phyloP scores from a whole-genome alignment of 2,113 vertebrate genomes.

The Chloebia gouldiae region DNA sequence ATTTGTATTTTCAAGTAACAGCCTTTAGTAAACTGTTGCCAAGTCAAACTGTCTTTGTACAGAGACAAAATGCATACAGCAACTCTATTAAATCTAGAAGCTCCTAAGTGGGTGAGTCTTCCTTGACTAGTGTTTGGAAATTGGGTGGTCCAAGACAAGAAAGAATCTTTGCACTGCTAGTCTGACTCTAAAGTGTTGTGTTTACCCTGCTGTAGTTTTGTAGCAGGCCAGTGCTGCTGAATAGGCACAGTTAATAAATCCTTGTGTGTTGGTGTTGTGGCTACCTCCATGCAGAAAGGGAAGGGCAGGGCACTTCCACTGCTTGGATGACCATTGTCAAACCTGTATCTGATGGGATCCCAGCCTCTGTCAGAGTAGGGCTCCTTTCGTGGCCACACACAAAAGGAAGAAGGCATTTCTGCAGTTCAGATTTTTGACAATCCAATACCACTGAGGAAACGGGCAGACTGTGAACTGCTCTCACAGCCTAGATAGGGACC shows the following conservation, averaged over 20 bases:
- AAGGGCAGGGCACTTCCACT: not conserved
- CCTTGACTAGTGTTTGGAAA: not conserved
- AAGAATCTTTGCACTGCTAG: not conserved
- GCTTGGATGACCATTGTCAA: not conserved
- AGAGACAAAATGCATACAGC: not conserved
- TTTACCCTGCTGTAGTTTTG: not conserved
- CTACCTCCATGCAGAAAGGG: not conserved
- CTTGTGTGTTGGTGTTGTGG: not conserved
- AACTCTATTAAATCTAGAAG: not conserved
- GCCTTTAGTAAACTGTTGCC: not conserved
- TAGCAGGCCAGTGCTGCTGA: not conserved
- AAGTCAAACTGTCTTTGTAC: not conserved
- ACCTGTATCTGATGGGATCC: not conserved
- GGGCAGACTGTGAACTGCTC: not conserved
- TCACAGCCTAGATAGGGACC: not conserved
- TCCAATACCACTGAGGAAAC: not conserved
- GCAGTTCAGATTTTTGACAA: rapidly evolving
- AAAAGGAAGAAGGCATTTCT: not conserved
- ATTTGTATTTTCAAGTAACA: not conserved
- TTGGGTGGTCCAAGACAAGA: not conserved
- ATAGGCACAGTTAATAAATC: not conserved
- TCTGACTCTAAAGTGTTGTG: not conserved
- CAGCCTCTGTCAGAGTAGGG: not conserved
- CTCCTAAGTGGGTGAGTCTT: not conserved
- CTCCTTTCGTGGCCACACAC: not conserved